Base-by-base conservation (phyloP, 2,888 invertebrate genomes). In the Lacanobia wlatinum region DNA sequence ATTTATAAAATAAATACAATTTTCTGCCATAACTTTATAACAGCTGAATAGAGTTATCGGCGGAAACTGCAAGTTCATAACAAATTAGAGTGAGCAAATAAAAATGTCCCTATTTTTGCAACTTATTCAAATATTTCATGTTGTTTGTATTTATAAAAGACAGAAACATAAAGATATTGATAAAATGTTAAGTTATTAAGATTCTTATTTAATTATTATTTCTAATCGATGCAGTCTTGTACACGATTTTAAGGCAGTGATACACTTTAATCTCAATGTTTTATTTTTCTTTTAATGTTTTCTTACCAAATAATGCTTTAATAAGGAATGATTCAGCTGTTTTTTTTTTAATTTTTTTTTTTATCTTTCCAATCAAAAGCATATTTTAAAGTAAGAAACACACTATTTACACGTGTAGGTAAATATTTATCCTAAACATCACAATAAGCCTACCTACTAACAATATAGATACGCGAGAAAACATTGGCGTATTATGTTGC, bases 401-500 rank as follows among this genome's bases (percentile, higher is more conserved):
- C 46, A 46, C 7, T 61, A 69, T 65, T 73, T 65, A 62, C 66
- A 76, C 66, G 16, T 16, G 53, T 64, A n/a, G n/a, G n/a, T n/a
- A 67, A 69, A 68, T 68, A 62, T 46, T 28, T 75, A 60, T 34
- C 28, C 55, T 75, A 74, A 80, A 74, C 80, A 83, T 85, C 87
- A 84, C 83, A 87, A 64, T 77, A 78, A 56, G 43, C 65, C 69
- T 82, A 66, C 14, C 55, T 53, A 76, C 69, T 73, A 69, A 74
- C 12, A 78, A 72, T 48, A 69, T 68, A 69, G 43, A 72, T 38
- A 80, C 28, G n/a, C 43, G 77, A 78, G 72, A 78, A 82, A 90
- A 92, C 89, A 92, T 90, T 92, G 87, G 86, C 89, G 90, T 83
- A 90, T 92, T 91, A 85, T 80, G 88, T 90, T 90, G 69, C 53